Percentiles rank a stretch among this genome's conserved stretches.
Conservation (phyloP, 2,888 invertebrate genomes). For the Cryptus armator region DNA sequence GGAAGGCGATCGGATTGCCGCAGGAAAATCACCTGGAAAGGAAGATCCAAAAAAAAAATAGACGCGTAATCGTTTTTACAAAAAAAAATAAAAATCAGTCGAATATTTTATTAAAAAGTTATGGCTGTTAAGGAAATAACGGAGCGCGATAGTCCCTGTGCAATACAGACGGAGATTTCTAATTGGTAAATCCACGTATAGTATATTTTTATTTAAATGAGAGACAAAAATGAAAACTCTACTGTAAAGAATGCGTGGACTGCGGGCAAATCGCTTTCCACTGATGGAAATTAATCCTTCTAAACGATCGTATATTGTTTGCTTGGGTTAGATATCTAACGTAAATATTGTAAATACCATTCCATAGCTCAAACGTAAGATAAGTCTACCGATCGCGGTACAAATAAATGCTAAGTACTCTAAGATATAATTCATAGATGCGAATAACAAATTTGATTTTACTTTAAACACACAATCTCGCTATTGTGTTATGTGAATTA, state of each 20-base stretch:
- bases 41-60: not conserved
- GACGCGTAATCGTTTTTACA: constrained; percentile 1
- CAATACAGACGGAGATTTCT: not conserved
- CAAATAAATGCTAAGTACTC: constrained; percentile 23
- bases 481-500: constrained; percentile 83
- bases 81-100: not conserved
- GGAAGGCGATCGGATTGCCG: constrained; percentile 31
- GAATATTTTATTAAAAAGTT: constrained; percentile 1
- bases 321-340: constrained; percentile 17
- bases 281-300: constrained; percentile 23
- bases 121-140: not conserved
- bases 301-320: constrained; percentile 36
- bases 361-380: constrained; percentile 36
- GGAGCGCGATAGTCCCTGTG: not conserved
- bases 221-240: not conserved
- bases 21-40: not conserved
- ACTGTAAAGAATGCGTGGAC: constrained; percentile 11
- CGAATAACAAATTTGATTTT: constrained; percentile 67
- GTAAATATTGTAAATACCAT: constrained; percentile 59
- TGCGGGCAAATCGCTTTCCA: constrained; percentile 11
- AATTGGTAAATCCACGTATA: constrained; percentile 10
- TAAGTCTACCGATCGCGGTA: constrained; percentile 17
- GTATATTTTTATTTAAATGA: constrained; percentile 17
- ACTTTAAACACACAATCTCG: constrained; percentile 73
- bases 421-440: constrained; percentile 56